Conservation (phyloP, 2,113 vertebrate species). For the Anthoscopus minutus region DNA sequence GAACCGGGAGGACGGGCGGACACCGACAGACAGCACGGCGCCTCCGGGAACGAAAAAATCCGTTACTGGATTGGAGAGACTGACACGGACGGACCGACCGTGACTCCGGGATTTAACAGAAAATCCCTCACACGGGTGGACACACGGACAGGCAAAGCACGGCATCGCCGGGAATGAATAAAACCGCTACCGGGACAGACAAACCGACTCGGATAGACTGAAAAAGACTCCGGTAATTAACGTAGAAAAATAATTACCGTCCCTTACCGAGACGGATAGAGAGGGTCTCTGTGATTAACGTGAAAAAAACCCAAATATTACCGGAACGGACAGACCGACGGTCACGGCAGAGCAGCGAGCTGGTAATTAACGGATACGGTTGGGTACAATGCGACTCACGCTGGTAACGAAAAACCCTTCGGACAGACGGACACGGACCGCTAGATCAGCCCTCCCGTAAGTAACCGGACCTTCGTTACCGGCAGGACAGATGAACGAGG, state of each 20-base stretch:
- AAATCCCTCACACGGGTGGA: neutral
- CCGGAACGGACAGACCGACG: neutral
- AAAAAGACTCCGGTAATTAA: neutral
- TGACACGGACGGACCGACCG: neutral
- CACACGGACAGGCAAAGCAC: no score
- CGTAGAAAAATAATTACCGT: neutral
- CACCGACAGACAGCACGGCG: neutral
- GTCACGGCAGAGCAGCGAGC: neutral
- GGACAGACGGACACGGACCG: neutral
- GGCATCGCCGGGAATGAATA: neutral
- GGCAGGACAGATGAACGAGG: neutral
- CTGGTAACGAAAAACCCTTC: neutral
- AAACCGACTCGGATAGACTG: neutral
- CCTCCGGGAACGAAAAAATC: neutral
- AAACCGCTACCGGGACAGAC: neutral
- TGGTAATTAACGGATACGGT: neutral
- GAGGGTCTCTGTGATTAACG: neutral
- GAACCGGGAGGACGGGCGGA: neutral
- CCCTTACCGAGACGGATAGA: neutral
- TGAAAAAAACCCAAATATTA: rapidly evolving
- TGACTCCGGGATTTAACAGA: neutral
- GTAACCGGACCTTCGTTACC: neutral
- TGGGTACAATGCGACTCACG: neutral
- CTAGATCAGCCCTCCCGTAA: neutral
- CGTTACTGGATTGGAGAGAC: neutral